A percentile compares a stretch with the other conserved stretches of the same genome.
phyloP scores from a whole-genome alignment of 2,113 vertebrate species.

The Caloenas nicobarica region DNA sequence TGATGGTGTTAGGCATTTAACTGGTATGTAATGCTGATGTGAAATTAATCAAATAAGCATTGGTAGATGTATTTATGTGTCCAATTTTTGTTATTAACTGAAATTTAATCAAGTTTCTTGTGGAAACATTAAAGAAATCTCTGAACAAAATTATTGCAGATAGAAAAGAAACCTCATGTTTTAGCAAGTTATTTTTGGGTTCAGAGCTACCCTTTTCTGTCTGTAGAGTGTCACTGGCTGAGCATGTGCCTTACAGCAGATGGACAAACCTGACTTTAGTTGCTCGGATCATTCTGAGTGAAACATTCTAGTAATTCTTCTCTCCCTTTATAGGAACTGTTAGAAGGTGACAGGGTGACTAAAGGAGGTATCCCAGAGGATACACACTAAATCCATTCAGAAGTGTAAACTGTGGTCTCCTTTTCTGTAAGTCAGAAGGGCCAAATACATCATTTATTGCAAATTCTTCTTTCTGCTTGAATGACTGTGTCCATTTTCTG shows the following conservation, averaged over 20 bases:
- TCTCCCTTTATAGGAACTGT: background rate
- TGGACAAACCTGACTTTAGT: background rate
- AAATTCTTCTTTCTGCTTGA: conserved; percentile 42
- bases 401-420: background rate
- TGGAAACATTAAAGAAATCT: background rate
- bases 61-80: background rate
- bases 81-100: background rate
- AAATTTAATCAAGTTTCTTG: conserved; percentile 3
- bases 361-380: background rate
- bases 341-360: background rate
- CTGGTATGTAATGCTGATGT: background rate
- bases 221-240: background rate
- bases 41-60: conserved; percentile 17
- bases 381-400: background rate
- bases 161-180: background rate
- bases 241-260: background rate
- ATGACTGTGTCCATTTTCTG: background rate
- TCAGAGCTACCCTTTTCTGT: background rate
- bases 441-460: conserved; percentile 12
- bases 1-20: conserved; percentile 11
- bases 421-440: background rate
- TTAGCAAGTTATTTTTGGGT: background rate
- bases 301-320: background rate
- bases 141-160: background rate
- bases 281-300: background rate